These are phyloP conservation scores for Tenualosa thibaudeaui DNA, from an alignment of 2,797 vertebrate genomes.

Conservation along the genomic window DNA sequence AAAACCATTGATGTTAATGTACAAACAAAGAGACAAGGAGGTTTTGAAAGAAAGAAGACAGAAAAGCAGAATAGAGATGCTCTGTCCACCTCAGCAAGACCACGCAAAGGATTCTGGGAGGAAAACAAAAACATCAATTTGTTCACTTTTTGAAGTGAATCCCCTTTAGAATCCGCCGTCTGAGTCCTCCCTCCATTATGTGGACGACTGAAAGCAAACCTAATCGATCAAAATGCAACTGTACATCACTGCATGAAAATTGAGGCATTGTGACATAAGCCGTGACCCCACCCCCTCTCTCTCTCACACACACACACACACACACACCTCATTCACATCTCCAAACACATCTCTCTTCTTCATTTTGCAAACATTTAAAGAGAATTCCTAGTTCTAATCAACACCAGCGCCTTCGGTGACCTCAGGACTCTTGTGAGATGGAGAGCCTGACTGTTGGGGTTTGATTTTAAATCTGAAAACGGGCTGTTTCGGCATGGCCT, in stretches of 20 bases:
- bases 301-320: too few species aligned
- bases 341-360: background rate
- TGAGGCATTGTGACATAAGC: background rate
- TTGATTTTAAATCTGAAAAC: background rate
- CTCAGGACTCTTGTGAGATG: background rate
- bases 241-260: conserved; percentile 13
- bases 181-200: background rate
- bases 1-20: conserved; percentile 93
- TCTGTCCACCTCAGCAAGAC: conserved; percentile 2
- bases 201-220: background rate
- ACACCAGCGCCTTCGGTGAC: background rate
- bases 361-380: background rate
- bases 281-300: background rate
- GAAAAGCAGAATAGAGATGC: conserved; percentile 57
- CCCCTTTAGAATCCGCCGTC: background rate
- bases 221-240: background rate
- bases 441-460: background rate
- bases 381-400: background rate
- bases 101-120: background rate
- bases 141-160: background rate
- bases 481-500: background rate
- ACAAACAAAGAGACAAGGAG: conserved; percentile 83
- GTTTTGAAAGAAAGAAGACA: conserved; percentile 73
- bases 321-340: too few species aligned
- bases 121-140: background rate